Percentiles rank a stretch among this genome's conserved stretches.
Conservation (phyloP, 2,113 vertebrate genomes). For the Thunnus maccoyii region DNA sequence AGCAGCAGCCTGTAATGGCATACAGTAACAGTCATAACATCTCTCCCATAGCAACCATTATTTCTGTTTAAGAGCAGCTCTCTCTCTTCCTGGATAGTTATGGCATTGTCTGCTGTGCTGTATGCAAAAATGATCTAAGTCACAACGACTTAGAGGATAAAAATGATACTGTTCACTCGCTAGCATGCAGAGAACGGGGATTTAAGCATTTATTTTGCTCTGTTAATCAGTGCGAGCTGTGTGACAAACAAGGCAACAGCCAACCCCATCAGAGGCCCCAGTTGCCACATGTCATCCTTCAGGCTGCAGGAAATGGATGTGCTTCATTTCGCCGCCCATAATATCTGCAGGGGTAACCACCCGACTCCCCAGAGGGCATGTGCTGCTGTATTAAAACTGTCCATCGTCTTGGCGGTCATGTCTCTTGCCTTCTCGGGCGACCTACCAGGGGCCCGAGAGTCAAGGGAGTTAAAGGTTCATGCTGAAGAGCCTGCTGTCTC, state of each 20-base stretch:
- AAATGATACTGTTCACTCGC: slow-evolving; percentile 37
- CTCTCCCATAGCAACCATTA: slow-evolving; percentile 38
- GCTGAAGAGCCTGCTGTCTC: neutral
- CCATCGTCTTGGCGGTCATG: slow-evolving; percentile 78
- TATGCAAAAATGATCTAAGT: slow-evolving; percentile 58
- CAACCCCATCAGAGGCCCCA: slow-evolving; percentile 60
- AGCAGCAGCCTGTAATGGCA: slow-evolving; percentile 44
- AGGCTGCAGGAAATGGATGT: slow-evolving; percentile 82
- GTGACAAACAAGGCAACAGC: slow-evolving; percentile 36
- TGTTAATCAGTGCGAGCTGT: slow-evolving; percentile 58
- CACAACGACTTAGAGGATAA: slow-evolving; percentile 12
- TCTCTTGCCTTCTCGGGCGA: slow-evolving; percentile 57
- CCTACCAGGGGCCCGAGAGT: slow-evolving; percentile 33
- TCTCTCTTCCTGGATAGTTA: slow-evolving; percentile 14
- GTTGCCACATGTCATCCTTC: slow-evolving; percentile 75
- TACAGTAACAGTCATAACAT: slow-evolving; percentile 23
- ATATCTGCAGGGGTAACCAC: slow-evolving; percentile 81
- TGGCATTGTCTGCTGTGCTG: neutral
- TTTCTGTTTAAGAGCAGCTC: slow-evolving; percentile 28
- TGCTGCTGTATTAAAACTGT: slow-evolving; percentile 85
- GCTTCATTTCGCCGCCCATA: slow-evolving; percentile 83
- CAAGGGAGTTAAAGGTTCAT: slow-evolving; percentile 25
- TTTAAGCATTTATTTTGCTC: slow-evolving; percentile 36
- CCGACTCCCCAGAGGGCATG: slow-evolving; percentile 69
- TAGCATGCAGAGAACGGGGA: neutral